Base-by-base conservation (phyloP, 2,113 vertebrate species). In the Donacobius atricapilla region DNA sequence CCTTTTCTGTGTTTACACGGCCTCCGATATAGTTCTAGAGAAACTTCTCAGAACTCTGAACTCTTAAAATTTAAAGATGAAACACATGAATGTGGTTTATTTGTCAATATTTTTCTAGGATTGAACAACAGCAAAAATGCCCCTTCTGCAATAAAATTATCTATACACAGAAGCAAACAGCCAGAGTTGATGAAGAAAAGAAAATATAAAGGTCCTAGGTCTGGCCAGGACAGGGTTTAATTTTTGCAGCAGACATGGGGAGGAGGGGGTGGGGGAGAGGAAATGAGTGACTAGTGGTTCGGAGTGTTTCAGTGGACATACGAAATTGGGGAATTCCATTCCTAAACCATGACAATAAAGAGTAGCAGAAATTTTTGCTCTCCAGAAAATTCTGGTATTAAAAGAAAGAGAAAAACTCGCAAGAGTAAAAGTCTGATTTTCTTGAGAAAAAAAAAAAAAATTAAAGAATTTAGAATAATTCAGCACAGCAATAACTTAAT, bases 231-330 rank as follows among this genome's bases (percentile, higher is more conserved):
- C n/a, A 39, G 28, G 11, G 4, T 58, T 19, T 64, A 33, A 23
- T 54, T 54, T 45, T 63, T 63, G 25, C 20, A 35, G 37, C 14
- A 13, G 14, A 7, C 22, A 22, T 12, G 28, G 11, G 11, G 22
- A 33, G 19, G 11, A 2, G 4, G 39, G 3, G 20, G 3, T 6
- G 4, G 1, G 58, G 25, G 37, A 28, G 28, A 7, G 14, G 28
- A 19, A 65, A 28, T 56, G 24, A 30, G 23, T 28, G 19, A 19
- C 11, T 7, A 6, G 14, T 33, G 28, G 9, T 47, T 54, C 64
- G 40, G 50, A 73, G 28, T 33, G n/a, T 39, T 33, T 23, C 15
- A 54, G 28, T 47, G n/a, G 48, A 75, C 39, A n/a, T 6, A 40
- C 10, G 40, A n/a, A 56, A 40, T 5, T 85, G 42, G 42, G 30